Conservation (phyloP, 2,113 vertebrate genomes). For the Oreochromis niloticus region DNA sequence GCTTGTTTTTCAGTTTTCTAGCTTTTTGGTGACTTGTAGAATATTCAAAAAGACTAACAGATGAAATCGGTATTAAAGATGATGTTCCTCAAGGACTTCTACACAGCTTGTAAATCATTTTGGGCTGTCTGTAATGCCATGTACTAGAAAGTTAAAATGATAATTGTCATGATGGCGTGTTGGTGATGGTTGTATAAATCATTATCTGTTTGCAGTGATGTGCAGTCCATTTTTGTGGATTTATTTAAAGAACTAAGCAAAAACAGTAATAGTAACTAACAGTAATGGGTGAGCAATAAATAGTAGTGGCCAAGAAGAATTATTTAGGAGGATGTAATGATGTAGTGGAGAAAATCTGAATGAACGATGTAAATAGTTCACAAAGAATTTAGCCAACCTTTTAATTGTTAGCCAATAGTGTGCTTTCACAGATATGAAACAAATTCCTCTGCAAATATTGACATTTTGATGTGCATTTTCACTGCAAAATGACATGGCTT, state of each 20-base stretch:
- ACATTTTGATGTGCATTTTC: not conserved
- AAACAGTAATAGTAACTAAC: not conserved
- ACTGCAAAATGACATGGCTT: not conserved
- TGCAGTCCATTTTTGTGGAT: not conserved
- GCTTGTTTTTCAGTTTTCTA: not conserved
- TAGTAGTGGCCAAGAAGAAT: not conserved
- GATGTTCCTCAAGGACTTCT: not conserved
- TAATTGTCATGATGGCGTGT: not conserved
- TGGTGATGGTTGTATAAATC: not conserved
- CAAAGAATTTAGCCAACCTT: not conserved
- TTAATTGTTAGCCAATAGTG: not conserved
- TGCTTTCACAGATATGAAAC: not conserved
- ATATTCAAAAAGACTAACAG: not conserved
- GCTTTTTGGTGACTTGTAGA: not conserved
- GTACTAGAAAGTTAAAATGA: not conserved
- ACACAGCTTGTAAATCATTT: not conserved
- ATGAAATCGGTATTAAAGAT: not conserved
- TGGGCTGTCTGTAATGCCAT: not conserved
- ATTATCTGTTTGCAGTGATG: not conserved
- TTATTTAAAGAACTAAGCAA: not conserved
- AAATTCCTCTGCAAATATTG: not conserved
- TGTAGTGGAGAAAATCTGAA: not conserved
- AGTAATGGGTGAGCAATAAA: not conserved
- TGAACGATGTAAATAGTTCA: not conserved
- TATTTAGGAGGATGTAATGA: not conserved